A percentile compares a stretch with the other conserved stretches of the same genome.
Conservation (phyloP, 2,113 vertebrate species). For the Marcusenius ussheri region DNA sequence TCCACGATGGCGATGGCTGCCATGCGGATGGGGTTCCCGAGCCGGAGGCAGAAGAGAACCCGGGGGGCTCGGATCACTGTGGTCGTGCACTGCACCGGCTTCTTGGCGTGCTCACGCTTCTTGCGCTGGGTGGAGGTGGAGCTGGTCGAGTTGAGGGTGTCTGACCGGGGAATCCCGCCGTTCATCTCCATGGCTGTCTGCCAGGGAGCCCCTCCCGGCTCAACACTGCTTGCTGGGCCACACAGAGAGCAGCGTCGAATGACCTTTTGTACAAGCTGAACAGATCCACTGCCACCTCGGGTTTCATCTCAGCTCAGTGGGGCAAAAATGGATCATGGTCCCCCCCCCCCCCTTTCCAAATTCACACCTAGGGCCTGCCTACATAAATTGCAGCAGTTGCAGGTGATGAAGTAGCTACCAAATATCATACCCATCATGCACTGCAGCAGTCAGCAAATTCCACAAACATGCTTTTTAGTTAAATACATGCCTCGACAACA, state of each 20-base stretch:
- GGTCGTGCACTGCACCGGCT: constrained; percentile 51
- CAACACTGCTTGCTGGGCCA: not conserved
- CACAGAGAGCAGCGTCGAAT: not conserved
- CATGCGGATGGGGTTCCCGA: constrained; percentile 58
- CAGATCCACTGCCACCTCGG: constrained; percentile 36
- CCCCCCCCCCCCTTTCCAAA: too few relatives aligned
- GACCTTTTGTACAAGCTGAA: constrained; percentile 29
- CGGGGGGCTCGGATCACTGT: constrained; percentile 55
- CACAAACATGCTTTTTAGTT: too few relatives aligned
- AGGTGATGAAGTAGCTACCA: too few relatives aligned
- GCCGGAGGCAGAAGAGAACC: constrained; percentile 61
- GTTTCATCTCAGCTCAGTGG: constrained; percentile 16
- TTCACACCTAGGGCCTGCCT: too few relatives aligned
- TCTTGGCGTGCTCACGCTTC: constrained; percentile 52
- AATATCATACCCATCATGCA: too few relatives aligned
- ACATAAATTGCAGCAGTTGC: too few relatives aligned
- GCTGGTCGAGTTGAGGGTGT: constrained; percentile 30
- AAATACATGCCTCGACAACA: too few relatives aligned
- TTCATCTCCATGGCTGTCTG: not conserved
- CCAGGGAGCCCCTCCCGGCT: not conserved
- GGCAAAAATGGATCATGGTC: too few relatives aligned
- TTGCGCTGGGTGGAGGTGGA: constrained; percentile 36
- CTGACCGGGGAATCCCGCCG: constrained; percentile 28
- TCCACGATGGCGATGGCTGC: constrained; percentile 64
- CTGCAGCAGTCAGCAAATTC: too few relatives aligned